Percentiles rank a stretch among this genome's conserved stretches.
Conservation (phyloP, 2,797 vertebrate genomes). For the Ctenochaetus hawaiiensis region DNA sequence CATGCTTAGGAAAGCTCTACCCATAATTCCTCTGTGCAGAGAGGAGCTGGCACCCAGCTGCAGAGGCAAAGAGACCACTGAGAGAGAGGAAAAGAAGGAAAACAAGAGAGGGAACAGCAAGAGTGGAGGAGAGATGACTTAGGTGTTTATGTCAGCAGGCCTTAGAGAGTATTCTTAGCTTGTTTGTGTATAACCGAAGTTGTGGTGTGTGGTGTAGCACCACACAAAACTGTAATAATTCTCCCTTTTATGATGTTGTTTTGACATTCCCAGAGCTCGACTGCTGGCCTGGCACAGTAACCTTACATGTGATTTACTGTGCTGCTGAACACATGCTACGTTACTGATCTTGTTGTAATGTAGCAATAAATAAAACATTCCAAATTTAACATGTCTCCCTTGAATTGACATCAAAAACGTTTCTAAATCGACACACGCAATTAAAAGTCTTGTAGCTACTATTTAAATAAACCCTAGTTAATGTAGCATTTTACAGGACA, state of each 20-base stretch:
- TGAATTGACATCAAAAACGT: conserved; percentile 7
- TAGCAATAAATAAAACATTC: conserved; percentile 10
- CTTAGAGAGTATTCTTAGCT: conserved; percentile 80
- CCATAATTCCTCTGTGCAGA: conserved; percentile 68
- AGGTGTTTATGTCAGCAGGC: conserved; percentile 80
- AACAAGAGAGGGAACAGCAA: conserved; percentile 56
- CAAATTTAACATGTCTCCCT: conserved; percentile 13
- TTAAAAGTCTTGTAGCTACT: neutral
- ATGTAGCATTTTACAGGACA: conserved; percentile 2
- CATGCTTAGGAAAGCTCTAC: conserved; percentile 56
- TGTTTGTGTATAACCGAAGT: conserved; percentile 84
- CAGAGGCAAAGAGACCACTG: conserved; percentile 47
- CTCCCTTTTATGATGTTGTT: conserved; percentile 81
- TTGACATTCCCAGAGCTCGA: conserved; percentile 73
- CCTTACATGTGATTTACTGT: conserved; percentile 63
- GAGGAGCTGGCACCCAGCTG: conserved; percentile 66
- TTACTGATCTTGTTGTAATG: conserved; percentile 43
- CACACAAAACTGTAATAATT: conserved; percentile 81
- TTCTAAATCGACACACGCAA: neutral
- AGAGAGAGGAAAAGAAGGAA: conserved; percentile 35
- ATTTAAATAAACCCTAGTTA: neutral
- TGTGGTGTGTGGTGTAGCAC: conserved; percentile 70
- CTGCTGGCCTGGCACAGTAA: conserved; percentile 67
- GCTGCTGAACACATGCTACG: conserved; percentile 47
- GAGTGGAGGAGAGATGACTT: conserved; percentile 53